Conservation (phyloP, 2,888 invertebrate species). For the Hipparchia sbordonii region DNA sequence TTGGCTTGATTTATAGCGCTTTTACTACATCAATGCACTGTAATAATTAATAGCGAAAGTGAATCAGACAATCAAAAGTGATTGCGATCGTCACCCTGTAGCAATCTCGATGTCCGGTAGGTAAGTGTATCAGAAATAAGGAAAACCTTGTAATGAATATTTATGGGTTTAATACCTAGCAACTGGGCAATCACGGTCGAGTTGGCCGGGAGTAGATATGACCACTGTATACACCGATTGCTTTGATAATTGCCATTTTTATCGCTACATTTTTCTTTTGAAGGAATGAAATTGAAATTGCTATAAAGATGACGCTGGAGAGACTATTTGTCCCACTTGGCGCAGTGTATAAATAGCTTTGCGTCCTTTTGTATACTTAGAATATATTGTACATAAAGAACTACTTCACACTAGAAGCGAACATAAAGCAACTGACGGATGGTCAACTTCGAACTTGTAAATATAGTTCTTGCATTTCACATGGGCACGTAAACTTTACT, state of each 20-base stretch:
- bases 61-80: too few relatives aligned
- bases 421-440: too few relatives aligned
- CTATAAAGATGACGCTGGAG: slow-evolving; percentile 13
- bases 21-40: too few relatives aligned
- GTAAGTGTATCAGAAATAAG: slow-evolving; percentile 77
- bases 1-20: too few relatives aligned
- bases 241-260: slow-evolving; percentile 61
- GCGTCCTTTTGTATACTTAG: too few relatives aligned
- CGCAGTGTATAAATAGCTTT: not conserved
- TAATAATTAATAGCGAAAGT: too few relatives aligned
- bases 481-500: too few relatives aligned
- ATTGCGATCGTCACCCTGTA: not conserved
- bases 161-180: slow-evolving; percentile 78
- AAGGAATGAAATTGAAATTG: slow-evolving; percentile 28
- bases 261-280: slow-evolving; percentile 31
- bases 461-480: too few relatives aligned
- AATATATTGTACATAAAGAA: too few relatives aligned
- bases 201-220: slow-evolving; percentile 64
- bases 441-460: too few relatives aligned
- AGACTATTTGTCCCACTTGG: not conserved
- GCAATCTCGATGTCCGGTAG: slow-evolving; percentile 43
- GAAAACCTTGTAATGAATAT: slow-evolving; percentile 80
- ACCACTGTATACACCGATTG: slow-evolving; percentile 66
- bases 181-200: slow-evolving; percentile 60
- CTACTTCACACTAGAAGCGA: too few relatives aligned